Evolutionary conservation across 2,888 invertebrate genomes (phyloP), one percentile per base, ranked within the genome.

Genomic region (Acronicta aceris): DNA sequence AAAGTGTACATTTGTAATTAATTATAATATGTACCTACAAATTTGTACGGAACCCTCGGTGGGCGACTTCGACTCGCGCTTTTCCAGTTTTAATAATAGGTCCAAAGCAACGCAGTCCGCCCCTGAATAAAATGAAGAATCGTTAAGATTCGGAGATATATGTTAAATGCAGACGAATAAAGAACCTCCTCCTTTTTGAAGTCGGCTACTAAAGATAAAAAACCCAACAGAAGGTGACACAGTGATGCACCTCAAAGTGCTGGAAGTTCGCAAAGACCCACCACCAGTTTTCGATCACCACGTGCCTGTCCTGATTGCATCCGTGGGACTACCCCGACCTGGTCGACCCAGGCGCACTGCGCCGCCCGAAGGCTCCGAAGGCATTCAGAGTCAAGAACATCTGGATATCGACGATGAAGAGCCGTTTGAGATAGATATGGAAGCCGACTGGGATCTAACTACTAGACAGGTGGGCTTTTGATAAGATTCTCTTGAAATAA

Each of bases 371-470:
- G 84, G 83, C 36, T 63, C 83, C 0, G 85, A 86, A 42, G 84
- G 46, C 16, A 67, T 69, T 1, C 87, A 83, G 60, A 83, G 81
- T 65, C 87, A 85, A 41, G 88, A 91, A 49, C 89, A 92, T 30
- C 81, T 95, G 2, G 96, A 96, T 52, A 91, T 96, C 12, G 95
- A 96, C 48, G 95, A 95, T 17, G 96, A 96, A 33, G 95, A 96
- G 49, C 94, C 95, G 0, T 89, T 92, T 38, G 87, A 91, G 69
- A 80, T 93, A 0, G 89, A 92, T 53, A 66, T 88, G 65, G 89
- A 89, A 6, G 96, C 97, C 42, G 97, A 97, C 65, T 99, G 99
- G 98, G 99, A 99, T 86, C 95, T 99, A 36, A 99, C 99, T 0
- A 99, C 99, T 0, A 97, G 98, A 87, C 98, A 98, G 96, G 98